These are phyloP conservation scores for Hepsetus odoe DNA, from an alignment of 2,113 vertebrate species.

Conservation along the genomic window DNA sequence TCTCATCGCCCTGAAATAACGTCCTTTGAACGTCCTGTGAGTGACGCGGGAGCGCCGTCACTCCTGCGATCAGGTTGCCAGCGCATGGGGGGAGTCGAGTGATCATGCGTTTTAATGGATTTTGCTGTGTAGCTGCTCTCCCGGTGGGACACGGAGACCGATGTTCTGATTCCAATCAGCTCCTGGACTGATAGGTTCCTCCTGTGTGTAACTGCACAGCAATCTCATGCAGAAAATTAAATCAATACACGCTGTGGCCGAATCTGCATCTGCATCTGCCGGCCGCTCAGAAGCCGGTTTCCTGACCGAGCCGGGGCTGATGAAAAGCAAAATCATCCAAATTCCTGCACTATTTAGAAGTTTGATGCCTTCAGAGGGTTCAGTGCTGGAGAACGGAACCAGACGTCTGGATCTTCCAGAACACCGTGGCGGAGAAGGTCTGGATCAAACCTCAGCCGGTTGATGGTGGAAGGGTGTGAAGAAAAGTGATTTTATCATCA, in stretches of 20 bases:
- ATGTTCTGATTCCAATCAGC: conserved; percentile 30
- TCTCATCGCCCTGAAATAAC: too few species aligned
- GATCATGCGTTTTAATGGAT: conserved; percentile 26
- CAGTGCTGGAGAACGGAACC: too few species aligned
- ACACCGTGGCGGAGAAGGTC: too few species aligned
- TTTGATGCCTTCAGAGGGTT: neutral
- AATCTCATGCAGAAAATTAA: neutral
- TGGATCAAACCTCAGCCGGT: too few species aligned
- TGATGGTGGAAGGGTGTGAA: too few species aligned
- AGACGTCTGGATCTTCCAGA: too few species aligned
- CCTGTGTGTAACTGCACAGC: neutral
- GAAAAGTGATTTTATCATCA: too few species aligned
- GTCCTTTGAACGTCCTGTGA: neutral
- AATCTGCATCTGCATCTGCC: neutral
- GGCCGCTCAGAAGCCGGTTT: neutral
- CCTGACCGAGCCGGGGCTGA: neutral
- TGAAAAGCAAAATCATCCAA: neutral
- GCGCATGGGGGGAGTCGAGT: neutral
- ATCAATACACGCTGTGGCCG: neutral
- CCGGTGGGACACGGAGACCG: neutral
- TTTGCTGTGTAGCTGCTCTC: neutral
- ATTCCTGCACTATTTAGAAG: neutral
- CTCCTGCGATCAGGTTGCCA: neutral
- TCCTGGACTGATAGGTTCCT: conserved; percentile 18
- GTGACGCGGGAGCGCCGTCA: neutral